Evolutionary conservation across 2,888 invertebrate species (phyloP).

Genomic region (Chrysolina americana): DNA sequence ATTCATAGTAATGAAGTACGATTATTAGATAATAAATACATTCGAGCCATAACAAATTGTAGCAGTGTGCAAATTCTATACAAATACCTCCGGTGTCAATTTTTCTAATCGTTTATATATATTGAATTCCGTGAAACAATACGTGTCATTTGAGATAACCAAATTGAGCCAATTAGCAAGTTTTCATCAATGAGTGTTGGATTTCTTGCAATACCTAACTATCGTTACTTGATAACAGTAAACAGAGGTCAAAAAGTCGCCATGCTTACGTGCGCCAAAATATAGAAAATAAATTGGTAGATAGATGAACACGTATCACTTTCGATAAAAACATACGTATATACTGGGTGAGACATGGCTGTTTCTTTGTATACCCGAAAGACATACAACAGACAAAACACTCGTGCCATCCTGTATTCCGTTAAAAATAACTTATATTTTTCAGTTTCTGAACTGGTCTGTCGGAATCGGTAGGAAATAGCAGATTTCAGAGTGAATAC

Average conservation of each 20-base stretch:
- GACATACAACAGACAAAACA: too few species aligned
- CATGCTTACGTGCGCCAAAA: background rate
- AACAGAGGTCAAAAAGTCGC: background rate
- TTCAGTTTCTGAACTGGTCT: too few species aligned
- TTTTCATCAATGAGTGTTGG: background rate
- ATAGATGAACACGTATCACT: background rate
- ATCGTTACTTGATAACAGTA: background rate
- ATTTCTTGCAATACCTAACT: background rate
- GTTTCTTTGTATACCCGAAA: too few species aligned
- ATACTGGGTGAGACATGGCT: background rate
- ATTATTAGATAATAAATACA: background rate
- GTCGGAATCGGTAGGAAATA: too few species aligned
- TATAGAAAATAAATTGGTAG: background rate
- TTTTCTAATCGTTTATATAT: background rate
- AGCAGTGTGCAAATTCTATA: background rate
- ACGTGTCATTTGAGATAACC: constrained; percentile 2
- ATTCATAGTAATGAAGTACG: too few species aligned
- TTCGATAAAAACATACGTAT: background rate
- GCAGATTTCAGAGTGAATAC: too few species aligned
- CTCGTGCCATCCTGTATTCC: too few species aligned
- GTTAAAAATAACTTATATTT: too few species aligned
- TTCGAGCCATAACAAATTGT: too few species aligned
- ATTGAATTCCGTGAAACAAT: background rate
- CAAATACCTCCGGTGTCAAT: background rate
- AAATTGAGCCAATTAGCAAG: background rate